phyloP scores from a whole-genome alignment of 2,797 vertebrate genomes.

The Nasua narica region DNA sequence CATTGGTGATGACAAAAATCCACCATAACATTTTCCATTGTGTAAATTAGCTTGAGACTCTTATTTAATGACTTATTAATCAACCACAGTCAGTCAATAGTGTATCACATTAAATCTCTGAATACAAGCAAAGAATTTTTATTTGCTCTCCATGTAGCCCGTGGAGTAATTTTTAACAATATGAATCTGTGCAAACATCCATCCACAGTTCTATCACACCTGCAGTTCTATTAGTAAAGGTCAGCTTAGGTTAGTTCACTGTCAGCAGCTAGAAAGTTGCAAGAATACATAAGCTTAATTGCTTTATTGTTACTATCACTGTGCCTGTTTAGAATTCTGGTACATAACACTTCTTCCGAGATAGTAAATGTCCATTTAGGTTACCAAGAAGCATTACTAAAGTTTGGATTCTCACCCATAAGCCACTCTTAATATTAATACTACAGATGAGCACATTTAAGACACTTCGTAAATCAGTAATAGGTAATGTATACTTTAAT shows the following conservation, averaged over 20 bases:
- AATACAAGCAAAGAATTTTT: constrained; percentile 55
- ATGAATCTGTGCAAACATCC: constrained; percentile 57
- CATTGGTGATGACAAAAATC: constrained; percentile 67
- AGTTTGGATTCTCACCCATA: constrained; percentile 39
- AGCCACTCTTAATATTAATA: constrained; percentile 44
- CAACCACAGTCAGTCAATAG: constrained; percentile 42
- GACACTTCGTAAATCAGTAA: constrained; percentile 42
- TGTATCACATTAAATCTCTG: constrained; percentile 56
- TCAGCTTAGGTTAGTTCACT: constrained; percentile 58
- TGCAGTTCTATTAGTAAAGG: constrained; percentile 64
- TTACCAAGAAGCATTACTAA: constrained; percentile 38
- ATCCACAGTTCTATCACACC: constrained; percentile 53
- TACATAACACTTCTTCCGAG: constrained; percentile 39
- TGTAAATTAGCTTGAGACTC: constrained; percentile 60
- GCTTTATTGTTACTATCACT: constrained; percentile 44
- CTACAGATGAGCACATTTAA: constrained; percentile 26
- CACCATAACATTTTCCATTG: constrained; percentile 55
- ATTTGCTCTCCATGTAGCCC: constrained; percentile 55
- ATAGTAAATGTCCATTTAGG: constrained; percentile 53
- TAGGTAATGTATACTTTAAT: background rate
- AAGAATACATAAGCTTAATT: constrained; percentile 42
- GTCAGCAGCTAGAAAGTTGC: constrained; percentile 42
- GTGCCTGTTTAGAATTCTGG: constrained; percentile 57
- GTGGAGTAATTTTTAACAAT: constrained; percentile 58
- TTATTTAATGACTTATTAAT: constrained; percentile 72